A percentile compares a stretch with the other conserved stretches of the same genome.
These are phyloP conservation scores for Gavialis gangeticus DNA, from an alignment of 2,113 vertebrate species.

Conservation along the genomic window DNA sequence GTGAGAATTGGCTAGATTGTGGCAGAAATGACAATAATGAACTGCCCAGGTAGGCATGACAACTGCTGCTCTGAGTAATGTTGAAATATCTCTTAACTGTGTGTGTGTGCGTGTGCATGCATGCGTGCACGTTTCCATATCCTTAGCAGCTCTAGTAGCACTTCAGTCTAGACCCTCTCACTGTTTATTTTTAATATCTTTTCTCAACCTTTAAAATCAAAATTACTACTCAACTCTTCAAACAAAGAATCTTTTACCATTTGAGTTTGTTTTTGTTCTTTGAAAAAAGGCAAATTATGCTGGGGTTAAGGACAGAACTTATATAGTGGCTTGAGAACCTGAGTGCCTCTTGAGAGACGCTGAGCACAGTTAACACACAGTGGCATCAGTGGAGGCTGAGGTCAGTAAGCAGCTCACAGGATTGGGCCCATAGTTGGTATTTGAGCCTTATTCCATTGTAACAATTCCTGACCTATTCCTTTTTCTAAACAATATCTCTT, in stretches of 20 bases:
- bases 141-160: not conserved
- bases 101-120: not conserved
- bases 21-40: not conserved
- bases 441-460: not conserved
- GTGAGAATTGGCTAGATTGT: not conserved
- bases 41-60: not conserved
- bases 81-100: not conserved
- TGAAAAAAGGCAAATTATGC: not conserved
- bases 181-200: not conserved
- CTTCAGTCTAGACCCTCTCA: not conserved
- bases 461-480: not conserved
- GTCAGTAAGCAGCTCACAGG: not conserved
- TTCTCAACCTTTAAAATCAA: conserved; percentile 4
- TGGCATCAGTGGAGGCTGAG: not conserved
- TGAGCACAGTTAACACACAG: not conserved
- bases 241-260: not conserved
- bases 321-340: not conserved
- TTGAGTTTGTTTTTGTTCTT: not conserved
- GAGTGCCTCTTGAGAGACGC: not conserved
- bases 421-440: not conserved
- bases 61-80: not conserved
- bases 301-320: not conserved
- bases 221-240: not conserved
- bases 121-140: not conserved
- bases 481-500: conserved; percentile 14